Evolutionary conservation across 2,113 vertebrate species (phyloP).

Genomic region (Myodes glareolus): DNA sequence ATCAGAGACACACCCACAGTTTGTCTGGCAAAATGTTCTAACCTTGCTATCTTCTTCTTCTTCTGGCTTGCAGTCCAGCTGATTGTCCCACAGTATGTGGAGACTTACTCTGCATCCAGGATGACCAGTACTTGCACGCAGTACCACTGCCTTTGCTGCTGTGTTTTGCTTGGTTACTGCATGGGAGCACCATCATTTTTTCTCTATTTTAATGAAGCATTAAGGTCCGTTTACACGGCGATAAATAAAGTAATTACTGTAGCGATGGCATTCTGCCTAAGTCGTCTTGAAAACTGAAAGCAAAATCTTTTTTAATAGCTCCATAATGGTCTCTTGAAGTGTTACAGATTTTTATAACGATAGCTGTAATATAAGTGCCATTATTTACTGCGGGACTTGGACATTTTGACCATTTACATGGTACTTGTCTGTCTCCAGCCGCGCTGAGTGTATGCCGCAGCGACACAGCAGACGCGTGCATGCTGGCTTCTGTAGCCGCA

Average conservation of each 20-base stretch:
- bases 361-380: slow-evolving; percentile 76
- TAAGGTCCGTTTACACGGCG: slow-evolving; percentile 84
- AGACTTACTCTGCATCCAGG: background rate
- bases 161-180: slow-evolving; percentile 53
- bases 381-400: slow-evolving; percentile 80
- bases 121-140: background rate
- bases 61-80: too few species aligned
- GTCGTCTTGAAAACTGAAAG: slow-evolving; percentile 80
- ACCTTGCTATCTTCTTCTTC: background rate
- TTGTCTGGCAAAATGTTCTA: background rate
- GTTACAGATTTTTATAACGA: slow-evolving; percentile 81
- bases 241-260: slow-evolving; percentile 86
- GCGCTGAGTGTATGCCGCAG: background rate
- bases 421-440: background rate
- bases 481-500: accelerated
- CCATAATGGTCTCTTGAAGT: slow-evolving; percentile 84
- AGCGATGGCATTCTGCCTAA: slow-evolving; percentile 82
- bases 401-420: slow-evolving; percentile 22
- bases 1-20: background rate
- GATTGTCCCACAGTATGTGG: background rate
- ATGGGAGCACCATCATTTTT: slow-evolving; percentile 74
- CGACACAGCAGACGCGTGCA: accelerated
- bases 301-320: slow-evolving; percentile 83
- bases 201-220: slow-evolving; percentile 85
- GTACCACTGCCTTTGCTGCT: background rate